phyloP scores from a whole-genome alignment of 2,888 invertebrate species.

The Rhodophaea formosa region DNA sequence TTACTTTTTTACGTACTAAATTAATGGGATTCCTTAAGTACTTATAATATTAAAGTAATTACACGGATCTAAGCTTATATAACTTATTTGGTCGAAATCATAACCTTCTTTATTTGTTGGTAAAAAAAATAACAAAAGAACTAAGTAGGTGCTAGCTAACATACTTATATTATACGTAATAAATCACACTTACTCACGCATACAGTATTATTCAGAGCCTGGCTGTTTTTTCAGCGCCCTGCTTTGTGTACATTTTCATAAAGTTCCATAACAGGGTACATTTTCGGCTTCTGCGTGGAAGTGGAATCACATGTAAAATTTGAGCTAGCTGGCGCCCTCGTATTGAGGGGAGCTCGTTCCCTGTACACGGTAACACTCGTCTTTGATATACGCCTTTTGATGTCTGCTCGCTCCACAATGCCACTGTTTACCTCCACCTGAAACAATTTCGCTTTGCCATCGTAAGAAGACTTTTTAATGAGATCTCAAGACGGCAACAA shows the following conservation, averaged over 20 bases:
- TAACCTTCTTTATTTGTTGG: too few species aligned
- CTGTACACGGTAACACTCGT: constrained; percentile 57
- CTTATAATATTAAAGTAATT: too few species aligned
- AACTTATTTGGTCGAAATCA: too few species aligned
- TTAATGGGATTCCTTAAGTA: too few species aligned
- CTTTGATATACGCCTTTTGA: constrained; percentile 76
- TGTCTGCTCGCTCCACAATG: constrained; percentile 69
- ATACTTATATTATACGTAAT: background rate
- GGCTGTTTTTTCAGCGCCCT: background rate
- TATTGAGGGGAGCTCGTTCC: constrained; percentile 56
- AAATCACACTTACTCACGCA: background rate
- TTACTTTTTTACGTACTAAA: too few species aligned
- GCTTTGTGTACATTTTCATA: background rate
- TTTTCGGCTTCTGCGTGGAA: constrained; percentile 15
- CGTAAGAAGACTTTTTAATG: constrained; percentile 55
- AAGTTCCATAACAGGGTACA: constrained; percentile 22
- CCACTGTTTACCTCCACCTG: constrained; percentile 60
- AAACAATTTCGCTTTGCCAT: constrained; percentile 57
- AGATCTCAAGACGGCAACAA: constrained; percentile 32
- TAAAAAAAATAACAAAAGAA: too few species aligned
- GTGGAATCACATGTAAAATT: constrained; percentile 49
- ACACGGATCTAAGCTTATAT: too few species aligned
- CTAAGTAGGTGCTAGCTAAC: too few species aligned
- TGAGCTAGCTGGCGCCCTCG: constrained; percentile 57
- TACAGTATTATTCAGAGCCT: background rate